Evolutionary conservation across 2,797 vertebrate species (phyloP), one percentile per base, ranked within the genome.

Genomic region (Synaphobranchus kaupii): DNA sequence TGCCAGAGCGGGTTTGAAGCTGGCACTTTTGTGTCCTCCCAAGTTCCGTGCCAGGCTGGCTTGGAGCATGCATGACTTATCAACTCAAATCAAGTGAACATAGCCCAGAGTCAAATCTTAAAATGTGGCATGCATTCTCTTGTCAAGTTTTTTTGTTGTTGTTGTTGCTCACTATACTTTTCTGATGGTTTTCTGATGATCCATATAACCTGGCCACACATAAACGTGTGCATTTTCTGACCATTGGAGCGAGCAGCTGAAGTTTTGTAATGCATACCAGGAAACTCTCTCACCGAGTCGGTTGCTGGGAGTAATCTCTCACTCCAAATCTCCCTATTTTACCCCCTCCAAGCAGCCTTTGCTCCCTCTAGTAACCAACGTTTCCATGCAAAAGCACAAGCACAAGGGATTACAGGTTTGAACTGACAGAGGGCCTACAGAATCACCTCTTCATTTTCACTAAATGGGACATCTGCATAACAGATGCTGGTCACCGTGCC

Each of bases 61-160:
- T 85, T 3, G 25, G 47, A 73, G 20, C 66, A 12, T 25, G 34
- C 39, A 22, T 50, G 68, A 39, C 44, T 44, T 68, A 56, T 60
- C 83, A 1, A 25, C 83, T 84, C 52, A 47, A 47, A 81, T 81
- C 48, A 34, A 34, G 63, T 60, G 39, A 85, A 66, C 4, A 86
- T 84, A 87, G 90, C 85, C 90, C 78, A 87, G 84, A 92, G 86
- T 93, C 91, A 91, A 89, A 87, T 90, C 80, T 90, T 80, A 22
- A 84, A 63, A 39, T 22, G 58, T 66, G 44, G 22, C n/a, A 60
- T 52, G 34, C 56, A 80, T 56, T 83, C 86, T 88, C 88, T 63
- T 25, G 85, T 44, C 84, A 56, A 66, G 48, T 66, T 25, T 83
- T 28, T 34, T 50, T 22, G 39, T 39, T 39, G 39, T 39, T 39